Percentiles rank a stretch among this genome's conserved stretches.
phyloP scores from a whole-genome alignment of 2,888 invertebrate species.

The Acholoe squamosa region DNA sequence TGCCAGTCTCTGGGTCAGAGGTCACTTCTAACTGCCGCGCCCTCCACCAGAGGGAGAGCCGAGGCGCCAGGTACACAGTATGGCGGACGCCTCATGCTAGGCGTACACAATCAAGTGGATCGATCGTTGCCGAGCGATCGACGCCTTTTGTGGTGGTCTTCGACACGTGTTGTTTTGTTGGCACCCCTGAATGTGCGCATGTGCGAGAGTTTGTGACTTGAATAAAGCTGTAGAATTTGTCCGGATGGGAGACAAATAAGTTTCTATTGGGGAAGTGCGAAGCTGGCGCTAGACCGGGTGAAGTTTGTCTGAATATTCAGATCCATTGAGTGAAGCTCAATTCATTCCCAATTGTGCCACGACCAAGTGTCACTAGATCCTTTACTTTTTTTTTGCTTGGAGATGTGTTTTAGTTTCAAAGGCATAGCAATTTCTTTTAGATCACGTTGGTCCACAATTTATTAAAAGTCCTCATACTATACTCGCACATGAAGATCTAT shows the following conservation, averaged over 20 bases:
- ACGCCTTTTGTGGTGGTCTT: background rate
- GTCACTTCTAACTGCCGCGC: background rate
- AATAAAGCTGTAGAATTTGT: background rate
- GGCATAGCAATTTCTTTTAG: too few relatives aligned
- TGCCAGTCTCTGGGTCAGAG: background rate
- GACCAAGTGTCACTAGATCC: too few relatives aligned
- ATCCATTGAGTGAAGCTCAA: too few relatives aligned
- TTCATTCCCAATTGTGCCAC: too few relatives aligned
- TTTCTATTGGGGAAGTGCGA: background rate
- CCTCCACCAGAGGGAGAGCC: background rate
- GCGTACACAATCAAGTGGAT: slow-evolving; percentile 14
- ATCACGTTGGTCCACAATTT: too few relatives aligned
- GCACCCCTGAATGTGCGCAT: background rate
- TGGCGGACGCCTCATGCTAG: slow-evolving; percentile 18
- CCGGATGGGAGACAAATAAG: background rate
- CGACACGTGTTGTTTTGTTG: slow-evolving; percentile 16
- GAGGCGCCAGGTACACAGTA: background rate
- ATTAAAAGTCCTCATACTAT: too few relatives aligned
- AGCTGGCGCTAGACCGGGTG: background rate
- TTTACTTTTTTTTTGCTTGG: too few relatives aligned
- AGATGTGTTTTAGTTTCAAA: too few relatives aligned
- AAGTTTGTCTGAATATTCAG: too few relatives aligned
- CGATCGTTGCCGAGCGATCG: slow-evolving; percentile 18
- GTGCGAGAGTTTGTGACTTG: background rate
- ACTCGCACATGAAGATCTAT: too few relatives aligned